Evolutionary conservation across 2,797 vertebrate genomes (phyloP), one percentile per base, ranked within the genome.

Genomic region (Tarsius wallacei): DNA sequence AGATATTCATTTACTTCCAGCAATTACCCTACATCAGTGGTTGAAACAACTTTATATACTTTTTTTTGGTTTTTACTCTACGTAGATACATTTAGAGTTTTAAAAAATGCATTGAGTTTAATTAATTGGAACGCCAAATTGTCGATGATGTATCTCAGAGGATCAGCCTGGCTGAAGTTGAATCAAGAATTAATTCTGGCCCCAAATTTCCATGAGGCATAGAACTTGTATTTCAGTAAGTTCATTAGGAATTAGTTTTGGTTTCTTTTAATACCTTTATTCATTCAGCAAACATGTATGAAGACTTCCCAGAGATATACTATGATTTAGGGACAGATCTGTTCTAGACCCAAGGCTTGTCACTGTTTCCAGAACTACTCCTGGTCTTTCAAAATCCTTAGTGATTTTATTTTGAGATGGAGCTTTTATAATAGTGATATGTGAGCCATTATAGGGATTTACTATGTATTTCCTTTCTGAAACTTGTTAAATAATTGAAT

Each of bases 361-460:
- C 42, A 42, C 42, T 42, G 42, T 42, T 42, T 5, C 42, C 42
- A 6, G 42, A 6, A 42, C 42, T 42, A 42, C 42, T 42, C 42
- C 42, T 42, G 42, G 42, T 42, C 42, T 42, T 42, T 42, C 42
- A 42, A 42, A 42, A 42, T 42, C 42, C 42, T 42, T 42, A 42
- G 42, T 94, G 26, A 83, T 91, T 97, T 86, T 93, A 33, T 71
- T 96, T 98, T 57, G 87, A 36, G 82, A 83, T 61, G 96, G 73
- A 95, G 31, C 33, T 97, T 82, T 95, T 97, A 90, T 97, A 96
- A 95, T 96, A 95, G 97, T 89, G 24, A 81, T 81, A 49, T 36
- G 14, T 82, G 53, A 96, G 95, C 93, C 17, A 8, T 14, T 87
- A 74, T 47, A 70, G 49, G 97, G 90, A 95, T 84, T 93, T 87